Base-by-base conservation (phyloP, 2,113 vertebrate species). In the Lonchura striata region DNA sequence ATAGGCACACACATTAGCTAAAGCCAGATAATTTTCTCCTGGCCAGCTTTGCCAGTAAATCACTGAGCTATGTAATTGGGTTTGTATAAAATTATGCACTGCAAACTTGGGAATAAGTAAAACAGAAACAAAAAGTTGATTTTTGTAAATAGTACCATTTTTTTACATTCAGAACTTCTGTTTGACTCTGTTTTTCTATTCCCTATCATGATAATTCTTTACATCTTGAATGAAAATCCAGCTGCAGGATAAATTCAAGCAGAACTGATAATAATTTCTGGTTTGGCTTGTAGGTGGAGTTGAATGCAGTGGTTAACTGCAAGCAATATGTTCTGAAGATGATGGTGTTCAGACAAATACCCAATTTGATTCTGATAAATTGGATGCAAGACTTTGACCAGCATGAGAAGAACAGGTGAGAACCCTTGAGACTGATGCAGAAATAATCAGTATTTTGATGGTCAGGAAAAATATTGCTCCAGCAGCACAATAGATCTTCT, bases 31-130 rank as follows among this genome's bases (percentile, higher is more conserved):
- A 94, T 94, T 96, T 90, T 95, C 93, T 95, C 76, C 85, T 97
- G 96, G 90, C 88, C 78, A 86, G 95, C 95, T 93, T 82, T 97
- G 96, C 97, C 95, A 97, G 96, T 96, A 96, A 97, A 97, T 96
- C 96, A 97, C 90, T 97, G 96, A 96, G 76, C 94, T 97, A 97
- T 97, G 96, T 97, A 97, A 97, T 97, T 97, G 93, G 82, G 90
- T 97, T 96, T 96, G 90, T 95, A 84, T 52, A 90, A 96, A 97
- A 96, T 95, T 76, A 94, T 90, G 81, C 92, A 63, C 72, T 59
- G 70, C 69, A 86, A 86, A 91, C 86, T 94, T 85, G 81, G 94
- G 90, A 95, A 90, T 92, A 95, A 91, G 87, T 81, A 80, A 88
- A 94, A 91, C 19, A 78, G 89, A 68, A 85, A 79, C 63, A 86